Percentiles rank a stretch among this genome's conserved stretches.
Conservation (phyloP, 2,797 vertebrate genomes). For the Echeneis naucrates region DNA sequence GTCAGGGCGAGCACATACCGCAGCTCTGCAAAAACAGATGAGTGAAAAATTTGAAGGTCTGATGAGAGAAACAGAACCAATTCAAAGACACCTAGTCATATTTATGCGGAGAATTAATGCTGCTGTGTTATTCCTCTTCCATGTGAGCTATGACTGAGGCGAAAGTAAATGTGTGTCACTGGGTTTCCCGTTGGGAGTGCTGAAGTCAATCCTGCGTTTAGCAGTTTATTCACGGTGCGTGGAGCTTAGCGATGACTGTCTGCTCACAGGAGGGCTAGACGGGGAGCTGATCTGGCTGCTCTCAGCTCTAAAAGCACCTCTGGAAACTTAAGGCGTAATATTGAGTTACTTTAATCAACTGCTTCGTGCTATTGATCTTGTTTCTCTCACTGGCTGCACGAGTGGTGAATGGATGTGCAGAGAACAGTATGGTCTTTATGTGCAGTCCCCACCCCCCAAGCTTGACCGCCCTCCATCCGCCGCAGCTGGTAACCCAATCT, state of each 20-base stretch:
- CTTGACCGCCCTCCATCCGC: constrained; percentile 47
- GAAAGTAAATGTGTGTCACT: constrained; percentile 65
- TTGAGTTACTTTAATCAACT: constrained; percentile 80
- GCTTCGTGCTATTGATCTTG: constrained; percentile 78
- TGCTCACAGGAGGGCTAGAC: constrained; percentile 43
- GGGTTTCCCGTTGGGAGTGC: constrained; percentile 36
- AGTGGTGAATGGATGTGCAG: constrained; percentile 66
- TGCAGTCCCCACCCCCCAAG: constrained; percentile 22
- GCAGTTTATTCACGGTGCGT: constrained; percentile 44
- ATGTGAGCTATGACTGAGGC: constrained; percentile 36
- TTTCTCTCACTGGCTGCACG: constrained; percentile 59
- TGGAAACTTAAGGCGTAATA: constrained; percentile 75
- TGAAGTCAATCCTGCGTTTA: constrained; percentile 51
- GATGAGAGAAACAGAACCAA: constrained; percentile 51
- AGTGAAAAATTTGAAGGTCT: constrained; percentile 62
- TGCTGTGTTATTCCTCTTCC: constrained; percentile 30
- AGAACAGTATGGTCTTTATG: constrained; percentile 80
- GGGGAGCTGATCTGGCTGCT: constrained; percentile 53
- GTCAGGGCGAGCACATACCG: constrained; percentile 39
- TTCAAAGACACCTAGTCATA: constrained; percentile 37
- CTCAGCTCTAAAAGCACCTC: constrained; percentile 70
- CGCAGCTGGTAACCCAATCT: constrained; percentile 72
- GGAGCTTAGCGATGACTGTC: constrained; percentile 25
- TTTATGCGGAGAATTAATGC: constrained; percentile 43
- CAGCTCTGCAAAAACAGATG: constrained; percentile 45